phyloP scores from a whole-genome alignment of 2,797 vertebrate species.

The Thripadectes ignobilis region DNA sequence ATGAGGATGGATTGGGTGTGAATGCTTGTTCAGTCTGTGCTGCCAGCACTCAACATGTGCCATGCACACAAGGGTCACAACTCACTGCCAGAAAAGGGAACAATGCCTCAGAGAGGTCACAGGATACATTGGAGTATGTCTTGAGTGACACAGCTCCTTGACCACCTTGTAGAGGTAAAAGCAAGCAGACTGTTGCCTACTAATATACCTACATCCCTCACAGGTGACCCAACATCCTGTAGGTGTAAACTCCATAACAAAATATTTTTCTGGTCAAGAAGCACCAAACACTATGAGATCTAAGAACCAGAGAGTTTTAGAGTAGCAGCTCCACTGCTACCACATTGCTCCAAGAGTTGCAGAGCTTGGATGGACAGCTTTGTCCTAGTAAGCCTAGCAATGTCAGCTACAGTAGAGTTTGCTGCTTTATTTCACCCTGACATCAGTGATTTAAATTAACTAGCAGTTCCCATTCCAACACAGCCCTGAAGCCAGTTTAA shows the following conservation, averaged over 20 bases:
- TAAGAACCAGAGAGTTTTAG: background rate
- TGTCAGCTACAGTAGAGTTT: background rate
- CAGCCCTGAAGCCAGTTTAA: background rate
- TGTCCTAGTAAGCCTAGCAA: accelerated
- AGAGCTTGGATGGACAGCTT: background rate
- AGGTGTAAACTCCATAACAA: background rate
- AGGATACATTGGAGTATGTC: accelerated
- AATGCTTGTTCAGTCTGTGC: background rate
- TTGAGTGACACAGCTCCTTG: accelerated
- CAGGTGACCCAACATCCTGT: background rate
- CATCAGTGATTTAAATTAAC: background rate
- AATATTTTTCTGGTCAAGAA: background rate
- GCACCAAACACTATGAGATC: background rate
- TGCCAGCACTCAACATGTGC: accelerated
- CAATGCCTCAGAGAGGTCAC: background rate
- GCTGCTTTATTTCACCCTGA: background rate
- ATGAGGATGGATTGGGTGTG: background rate
- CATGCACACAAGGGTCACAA: background rate
- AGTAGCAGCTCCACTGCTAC: background rate
- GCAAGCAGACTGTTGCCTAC: background rate
- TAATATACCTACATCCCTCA: background rate
- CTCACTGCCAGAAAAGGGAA: background rate
- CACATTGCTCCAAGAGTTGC: background rate
- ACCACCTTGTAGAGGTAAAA: background rate
- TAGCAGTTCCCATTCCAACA: background rate